A percentile compares a stretch with the other conserved stretches of the same genome.
phyloP scores from a whole-genome alignment of 2,113 vertebrate genomes.

The Riparia riparia region DNA sequence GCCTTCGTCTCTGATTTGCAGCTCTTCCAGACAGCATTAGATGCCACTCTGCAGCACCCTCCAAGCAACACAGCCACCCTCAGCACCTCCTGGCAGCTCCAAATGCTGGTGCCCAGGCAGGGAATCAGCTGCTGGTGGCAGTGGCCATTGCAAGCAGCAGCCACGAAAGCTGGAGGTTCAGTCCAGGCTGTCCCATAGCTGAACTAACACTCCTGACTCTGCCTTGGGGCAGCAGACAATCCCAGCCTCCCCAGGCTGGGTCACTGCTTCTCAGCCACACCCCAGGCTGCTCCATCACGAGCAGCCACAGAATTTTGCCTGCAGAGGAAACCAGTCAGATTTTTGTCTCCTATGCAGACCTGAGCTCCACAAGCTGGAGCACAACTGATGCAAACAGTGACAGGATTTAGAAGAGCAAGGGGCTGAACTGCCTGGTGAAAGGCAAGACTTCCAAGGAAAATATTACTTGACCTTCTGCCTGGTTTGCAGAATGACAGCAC shows the following conservation, averaged over 20 bases:
- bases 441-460: not conserved
- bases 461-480: not conserved
- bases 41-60: not conserved
- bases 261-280: not conserved
- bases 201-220: not conserved
- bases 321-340: not conserved
- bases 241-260: accelerated
- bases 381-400: not conserved
- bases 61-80: not conserved
- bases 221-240: not conserved
- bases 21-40: not conserved
- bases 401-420: not conserved
- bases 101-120: not conserved
- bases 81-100: not conserved
- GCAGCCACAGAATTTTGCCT: not conserved
- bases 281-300: not conserved
- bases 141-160: not conserved
- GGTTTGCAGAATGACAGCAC: not conserved
- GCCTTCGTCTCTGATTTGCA: not conserved
- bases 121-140: not conserved
- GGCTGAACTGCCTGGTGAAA: not conserved
- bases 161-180: not conserved
- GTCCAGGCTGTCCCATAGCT: not conserved
- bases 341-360: not conserved
- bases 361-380: not conserved